Conservation (phyloP, 2,888 invertebrate species). For the Habroteleia sp. region DNA sequence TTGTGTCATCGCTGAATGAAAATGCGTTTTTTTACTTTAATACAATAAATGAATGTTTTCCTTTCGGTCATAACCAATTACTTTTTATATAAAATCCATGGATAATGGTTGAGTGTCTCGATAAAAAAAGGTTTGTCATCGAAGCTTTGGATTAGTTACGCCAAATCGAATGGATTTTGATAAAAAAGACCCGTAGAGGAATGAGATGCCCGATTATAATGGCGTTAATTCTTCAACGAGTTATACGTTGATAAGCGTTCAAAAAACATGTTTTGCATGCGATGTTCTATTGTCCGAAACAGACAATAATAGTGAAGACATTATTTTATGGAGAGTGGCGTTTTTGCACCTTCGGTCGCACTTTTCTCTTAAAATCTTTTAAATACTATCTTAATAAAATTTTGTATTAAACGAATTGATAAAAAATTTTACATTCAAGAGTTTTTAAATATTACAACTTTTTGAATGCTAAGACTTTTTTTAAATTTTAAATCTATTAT, state of each 20-base stretch:
- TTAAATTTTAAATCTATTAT: too few species aligned
- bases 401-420: too few species aligned
- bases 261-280: constrained; percentile 46
- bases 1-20: too few species aligned
- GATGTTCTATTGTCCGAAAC: constrained; percentile 45
- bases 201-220: constrained; percentile 65
- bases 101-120: constrained; percentile 15
- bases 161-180: constrained; percentile 45
- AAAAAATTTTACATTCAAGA: too few species aligned
- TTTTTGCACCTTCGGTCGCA: constrained; percentile 6
- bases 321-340: constrained; percentile 47
- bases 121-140: constrained; percentile 64
- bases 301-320: constrained; percentile 59
- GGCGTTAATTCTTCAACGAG: constrained; percentile 70
- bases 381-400: too few species aligned
- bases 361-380: constrained; percentile 17
- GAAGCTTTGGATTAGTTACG: constrained; percentile 67
- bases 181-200: constrained; percentile 47
- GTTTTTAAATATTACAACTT: too few species aligned
- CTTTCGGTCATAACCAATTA: constrained; percentile 38
- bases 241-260: constrained; percentile 63
- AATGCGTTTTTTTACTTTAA: not conserved
- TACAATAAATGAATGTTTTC: constrained; percentile 23
- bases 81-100: constrained; percentile 18
- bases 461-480: too few species aligned